phyloP scores from a whole-genome alignment of 2,888 invertebrate species.

The Ormyrus pomaceus region DNA sequence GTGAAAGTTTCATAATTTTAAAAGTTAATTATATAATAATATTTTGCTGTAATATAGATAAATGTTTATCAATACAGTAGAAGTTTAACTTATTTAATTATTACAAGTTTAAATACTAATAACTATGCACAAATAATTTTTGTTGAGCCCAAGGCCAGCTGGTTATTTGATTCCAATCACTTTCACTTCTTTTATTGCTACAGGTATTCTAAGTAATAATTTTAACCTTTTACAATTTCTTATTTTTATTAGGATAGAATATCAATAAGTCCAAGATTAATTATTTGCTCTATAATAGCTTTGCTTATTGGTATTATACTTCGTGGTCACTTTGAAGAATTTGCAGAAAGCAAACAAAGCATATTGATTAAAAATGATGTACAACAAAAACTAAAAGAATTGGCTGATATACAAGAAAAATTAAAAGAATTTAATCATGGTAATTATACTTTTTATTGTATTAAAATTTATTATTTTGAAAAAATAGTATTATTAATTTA shows the following conservation, averaged over 20 bases:
- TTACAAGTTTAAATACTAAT: too few species aligned
- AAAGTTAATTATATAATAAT: neutral
- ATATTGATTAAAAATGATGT: constrained; percentile 13
- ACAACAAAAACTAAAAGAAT: constrained; percentile 40
- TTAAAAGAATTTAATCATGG: constrained; percentile 50
- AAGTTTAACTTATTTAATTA: too few species aligned
- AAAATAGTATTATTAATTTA: neutral
- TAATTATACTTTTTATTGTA: constrained; percentile 19
- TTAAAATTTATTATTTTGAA: constrained; percentile 5
- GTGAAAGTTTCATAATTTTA: neutral
- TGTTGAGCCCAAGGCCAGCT: neutral
- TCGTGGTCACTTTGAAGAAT: constrained; percentile 37
- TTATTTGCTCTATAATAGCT: constrained; percentile 41
- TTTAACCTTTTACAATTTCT: too few species aligned
- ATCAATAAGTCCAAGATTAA: constrained; percentile 25
- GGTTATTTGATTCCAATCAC: neutral
- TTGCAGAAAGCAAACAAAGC: constrained; percentile 14
- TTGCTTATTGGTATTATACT: constrained; percentile 41
- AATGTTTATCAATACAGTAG: too few species aligned
- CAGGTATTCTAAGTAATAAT: neutral
- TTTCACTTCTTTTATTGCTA: neutral
- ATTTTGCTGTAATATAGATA: too few species aligned
- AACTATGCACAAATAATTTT: too few species aligned
- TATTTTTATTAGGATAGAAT: constrained; percentile 37
- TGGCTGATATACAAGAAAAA: constrained; percentile 43